phyloP scores from a whole-genome alignment of 2,113 vertebrate species.

The Myrmophylax atrothorax region DNA sequence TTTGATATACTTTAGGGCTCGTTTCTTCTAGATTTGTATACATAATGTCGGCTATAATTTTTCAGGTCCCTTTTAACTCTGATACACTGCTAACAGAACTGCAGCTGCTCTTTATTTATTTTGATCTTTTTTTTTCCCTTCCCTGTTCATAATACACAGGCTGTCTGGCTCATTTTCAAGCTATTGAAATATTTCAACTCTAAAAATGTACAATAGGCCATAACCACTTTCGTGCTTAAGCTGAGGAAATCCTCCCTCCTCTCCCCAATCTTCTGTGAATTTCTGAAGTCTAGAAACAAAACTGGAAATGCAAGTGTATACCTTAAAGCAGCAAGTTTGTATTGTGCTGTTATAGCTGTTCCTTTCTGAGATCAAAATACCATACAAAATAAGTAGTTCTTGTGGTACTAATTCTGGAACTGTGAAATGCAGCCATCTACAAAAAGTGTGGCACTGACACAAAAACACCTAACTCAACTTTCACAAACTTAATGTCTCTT shows the following conservation, averaged over 20 bases:
- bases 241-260: neutral
- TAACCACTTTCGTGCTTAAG: neutral
- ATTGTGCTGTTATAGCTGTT: neutral
- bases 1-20: neutral
- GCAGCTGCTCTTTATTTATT: conserved; percentile 55
- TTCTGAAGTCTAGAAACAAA: conserved; percentile 6
- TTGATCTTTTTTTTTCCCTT: neutral
- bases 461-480: neutral
- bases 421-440: neutral
- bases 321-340: neutral
- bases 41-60: neutral
- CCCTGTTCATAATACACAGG: neutral
- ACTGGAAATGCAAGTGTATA: neutral
- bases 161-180: conserved; percentile 49
- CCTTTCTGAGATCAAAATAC: neutral
- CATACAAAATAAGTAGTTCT: neutral
- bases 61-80: conserved; percentile 43
- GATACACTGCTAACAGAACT: neutral
- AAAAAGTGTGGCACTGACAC: neutral
- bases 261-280: neutral
- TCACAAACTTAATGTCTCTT: neutral
- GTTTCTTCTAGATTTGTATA: conserved; percentile 18
- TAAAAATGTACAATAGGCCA: conserved; percentile 34
- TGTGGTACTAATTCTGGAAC: neutral
- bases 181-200: conserved; percentile 41